Evolutionary conservation across 2,888 invertebrate species (phyloP), one percentile per base, ranked within the genome.

Genomic region (Lepas anatifera): DNA sequence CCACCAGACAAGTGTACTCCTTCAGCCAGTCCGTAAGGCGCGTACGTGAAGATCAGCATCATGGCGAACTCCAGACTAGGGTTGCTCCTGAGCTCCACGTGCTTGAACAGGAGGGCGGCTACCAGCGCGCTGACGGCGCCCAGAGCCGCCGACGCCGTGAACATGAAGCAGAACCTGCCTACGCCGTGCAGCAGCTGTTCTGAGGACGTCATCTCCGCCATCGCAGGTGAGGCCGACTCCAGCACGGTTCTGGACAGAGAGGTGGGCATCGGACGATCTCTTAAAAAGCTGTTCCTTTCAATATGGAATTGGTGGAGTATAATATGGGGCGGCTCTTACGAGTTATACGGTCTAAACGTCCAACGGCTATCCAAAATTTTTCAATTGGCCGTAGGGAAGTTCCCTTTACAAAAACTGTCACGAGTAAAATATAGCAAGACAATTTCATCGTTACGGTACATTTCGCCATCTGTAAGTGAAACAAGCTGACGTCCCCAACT

Each of bases 51-150:
- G 63, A 98, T 95, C 75, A 99, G 81, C 92, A 99, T 95, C 85
- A 99, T 90, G 52, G 95, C 98, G 83, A 99, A 95, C 81, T 99
- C 99, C 72, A 99, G 83, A 10, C 98, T 98, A 0, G 99, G 98
- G 82, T 98, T 95, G 79, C 95, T 96, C 70, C 97, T 85, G 71
- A 99, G 83, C 82, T 98, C 97, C 29, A 73, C 70, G 68, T 75
- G 72, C 46, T 75, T 75, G 27, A 75, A 71, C 3, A 81, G 78
- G 69, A 97, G 81, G 41, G 96, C 95, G 81, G 95, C 96, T 46
- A 94, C 87, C 35, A 99, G 84, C 58, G 97, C 99, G 83, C 95
- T 95, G 25, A 92, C 84, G 1, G 95, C 93, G 32, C 99, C 99
- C 75, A 99, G 95, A 46, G 92, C 92, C 71, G 98, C 96, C 1